Percentiles rank a stretch among this genome's conserved stretches.
Conservation (phyloP, 2,797 vertebrate species). For the Heteromormyrus szaboi region DNA sequence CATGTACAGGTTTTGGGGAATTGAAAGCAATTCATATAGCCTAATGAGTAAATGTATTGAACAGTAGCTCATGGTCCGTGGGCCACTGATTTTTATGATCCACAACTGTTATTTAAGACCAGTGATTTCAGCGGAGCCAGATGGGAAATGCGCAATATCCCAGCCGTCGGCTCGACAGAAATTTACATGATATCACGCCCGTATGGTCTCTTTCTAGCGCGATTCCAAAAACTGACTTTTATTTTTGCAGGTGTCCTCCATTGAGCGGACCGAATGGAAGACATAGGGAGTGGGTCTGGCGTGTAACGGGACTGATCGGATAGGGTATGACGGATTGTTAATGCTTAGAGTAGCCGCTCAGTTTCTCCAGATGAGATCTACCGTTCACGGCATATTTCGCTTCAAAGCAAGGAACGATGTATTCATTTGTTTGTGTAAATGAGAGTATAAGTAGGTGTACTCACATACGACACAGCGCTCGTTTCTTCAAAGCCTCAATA, state of each 20-base stretch:
- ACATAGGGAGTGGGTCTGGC: background rate
- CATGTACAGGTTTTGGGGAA: background rate
- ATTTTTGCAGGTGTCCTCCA: background rate
- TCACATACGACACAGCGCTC: background rate
- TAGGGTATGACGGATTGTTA: background rate
- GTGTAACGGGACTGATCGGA: background rate
- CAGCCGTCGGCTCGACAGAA: background rate
- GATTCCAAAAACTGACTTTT: background rate
- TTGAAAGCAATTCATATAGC: background rate
- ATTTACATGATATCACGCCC: background rate
- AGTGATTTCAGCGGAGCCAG: background rate
- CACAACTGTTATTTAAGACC: background rate
- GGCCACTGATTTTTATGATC: background rate
- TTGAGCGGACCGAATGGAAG: background rate
- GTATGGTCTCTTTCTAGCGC: background rate
- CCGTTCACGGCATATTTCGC: background rate
- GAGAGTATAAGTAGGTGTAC: background rate
- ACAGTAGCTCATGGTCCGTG: background rate
- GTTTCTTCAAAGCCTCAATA: background rate
- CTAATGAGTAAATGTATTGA: background rate
- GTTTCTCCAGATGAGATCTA: background rate
- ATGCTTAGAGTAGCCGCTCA: background rate
- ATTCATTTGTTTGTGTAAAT: background rate
- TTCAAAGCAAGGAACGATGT: background rate
- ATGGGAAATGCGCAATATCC: background rate